Percentiles rank a stretch among this genome's conserved stretches.
These are phyloP conservation scores for Molanna angustata DNA, from an alignment of 2,888 invertebrate species.

Conservation along the genomic window DNA sequence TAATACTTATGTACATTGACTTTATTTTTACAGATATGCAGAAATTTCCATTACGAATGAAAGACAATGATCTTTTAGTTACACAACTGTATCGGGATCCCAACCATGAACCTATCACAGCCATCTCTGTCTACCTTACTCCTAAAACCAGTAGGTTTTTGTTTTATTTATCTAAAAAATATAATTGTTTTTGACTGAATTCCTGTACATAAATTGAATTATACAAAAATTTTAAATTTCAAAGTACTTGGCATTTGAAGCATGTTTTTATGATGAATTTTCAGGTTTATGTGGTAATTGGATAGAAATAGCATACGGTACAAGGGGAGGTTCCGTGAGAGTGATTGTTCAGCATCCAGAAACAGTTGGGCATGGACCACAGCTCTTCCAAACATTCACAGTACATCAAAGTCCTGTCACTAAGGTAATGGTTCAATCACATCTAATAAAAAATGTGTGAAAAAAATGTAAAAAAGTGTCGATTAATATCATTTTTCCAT, in stretches of 20 bases:
- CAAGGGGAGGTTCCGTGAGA: conserved; percentile 90
- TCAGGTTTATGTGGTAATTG: conserved; percentile 95
- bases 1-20: too few relatives aligned
- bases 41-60: conserved; percentile 98
- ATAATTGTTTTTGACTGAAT: not conserved
- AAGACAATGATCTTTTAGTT: conserved; percentile 96
- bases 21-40: conserved; percentile 99
- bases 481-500: too few relatives aligned
- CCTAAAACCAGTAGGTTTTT: conserved; percentile 90
- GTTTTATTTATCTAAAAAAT: not conserved
- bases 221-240: not conserved
- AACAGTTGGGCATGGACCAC: conserved; percentile 97
- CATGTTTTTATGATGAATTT: conserved; percentile 19
- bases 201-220: not conserved
- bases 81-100: conserved; percentile 96
- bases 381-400: conserved; percentile 96
- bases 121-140: conserved; percentile 97
- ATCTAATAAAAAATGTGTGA: too few relatives aligned
- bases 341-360: conserved; percentile 99
- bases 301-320: conserved; percentile 99
- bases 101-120: conserved; percentile 92
- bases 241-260: too few relatives aligned
- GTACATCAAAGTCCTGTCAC: conserved; percentile 96
- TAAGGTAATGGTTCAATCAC: conserved; percentile 57
- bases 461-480: too few relatives aligned